Base-by-base conservation (phyloP, 2,888 invertebrate genomes). In the Drosophila longiperda region DNA sequence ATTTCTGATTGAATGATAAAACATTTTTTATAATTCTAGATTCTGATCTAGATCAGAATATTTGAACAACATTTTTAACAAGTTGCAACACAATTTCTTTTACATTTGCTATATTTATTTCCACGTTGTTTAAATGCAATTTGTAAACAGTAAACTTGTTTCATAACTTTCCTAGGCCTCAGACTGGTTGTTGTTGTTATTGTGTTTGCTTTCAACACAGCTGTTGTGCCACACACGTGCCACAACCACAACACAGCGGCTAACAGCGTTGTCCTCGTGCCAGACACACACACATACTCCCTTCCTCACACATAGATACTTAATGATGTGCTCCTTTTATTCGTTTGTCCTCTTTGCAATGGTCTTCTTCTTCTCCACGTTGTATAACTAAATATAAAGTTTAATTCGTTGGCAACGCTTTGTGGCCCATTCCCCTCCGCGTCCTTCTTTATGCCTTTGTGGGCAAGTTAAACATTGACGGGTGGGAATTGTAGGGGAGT, bases 391-490 rank as follows among this genome's bases (percentile, higher is more conserved):
- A 71, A 71, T 59, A 67, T 64, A 81, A 76, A 74, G 73, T 81
- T 82, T 65, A 77, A 82, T 80, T 82, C 55, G 71, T 78, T 82
- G 75, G 73, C 69, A 80, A 67, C 68, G 74, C 75, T 86, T 73
- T 75, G 82, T 75, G 66, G 11, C 33, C 36, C 50, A 63, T 67
- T 66, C 65, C 52, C 61, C 48, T n/a, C 64, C 54, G 50, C 61
- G 29, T 66, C 33, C 33, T 61, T 60, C 29, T 63, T 67, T 69
- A 58, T 69, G 66, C 75, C 50, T 50, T 63, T 78, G 70, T 74
- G 64, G 50, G 55, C 67, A 68, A 59, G 55, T 29, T 53, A 45
- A 20, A 63, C 52, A 60, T 50, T 32, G 32, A 3, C 11, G 26
- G 17, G 48, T 7, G 11, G 11, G 12, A 29, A 29, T 29, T 29